Evolutionary conservation across 2,113 vertebrate species (phyloP).

Genomic region (Furnarius figulus): DNA sequence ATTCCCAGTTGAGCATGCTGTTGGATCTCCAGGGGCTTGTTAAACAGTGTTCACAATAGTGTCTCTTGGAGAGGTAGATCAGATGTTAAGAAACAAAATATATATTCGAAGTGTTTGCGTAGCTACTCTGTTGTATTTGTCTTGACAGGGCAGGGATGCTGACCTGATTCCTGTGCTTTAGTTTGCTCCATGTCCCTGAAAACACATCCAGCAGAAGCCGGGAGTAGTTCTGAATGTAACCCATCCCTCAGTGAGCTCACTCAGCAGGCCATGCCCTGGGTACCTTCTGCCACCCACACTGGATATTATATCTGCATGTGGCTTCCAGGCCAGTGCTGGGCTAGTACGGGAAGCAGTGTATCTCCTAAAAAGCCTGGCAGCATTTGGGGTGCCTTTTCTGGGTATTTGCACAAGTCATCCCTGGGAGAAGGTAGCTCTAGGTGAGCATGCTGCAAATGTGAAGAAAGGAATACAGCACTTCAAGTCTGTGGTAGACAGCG

Average conservation of each 20-base stretch:
- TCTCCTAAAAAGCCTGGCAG: background rate
- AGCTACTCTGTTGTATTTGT: background rate
- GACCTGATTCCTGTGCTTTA: background rate
- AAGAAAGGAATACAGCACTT: background rate
- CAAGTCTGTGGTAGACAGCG: background rate
- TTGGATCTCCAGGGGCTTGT: background rate
- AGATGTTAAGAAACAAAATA: background rate
- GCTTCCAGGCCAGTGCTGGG: background rate
- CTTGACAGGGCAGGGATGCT: background rate
- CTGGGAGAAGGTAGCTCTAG: fast-evolving
- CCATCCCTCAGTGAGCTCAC: background rate
- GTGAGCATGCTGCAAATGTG: background rate
- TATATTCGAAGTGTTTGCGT: background rate
- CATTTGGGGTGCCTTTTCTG: background rate
- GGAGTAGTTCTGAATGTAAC: background rate
- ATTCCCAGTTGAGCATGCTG: background rate
- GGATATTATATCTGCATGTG: background rate
- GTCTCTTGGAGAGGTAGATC: background rate
- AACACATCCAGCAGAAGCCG: background rate
- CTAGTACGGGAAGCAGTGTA: background rate
- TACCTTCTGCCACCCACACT: background rate
- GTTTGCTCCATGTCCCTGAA: background rate
- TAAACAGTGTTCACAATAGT: background rate
- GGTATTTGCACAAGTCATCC: background rate
- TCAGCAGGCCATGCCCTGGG: background rate